Evolutionary conservation across 2,888 invertebrate genomes (phyloP).

Genomic region (Willowsia nigromaculata): DNA sequence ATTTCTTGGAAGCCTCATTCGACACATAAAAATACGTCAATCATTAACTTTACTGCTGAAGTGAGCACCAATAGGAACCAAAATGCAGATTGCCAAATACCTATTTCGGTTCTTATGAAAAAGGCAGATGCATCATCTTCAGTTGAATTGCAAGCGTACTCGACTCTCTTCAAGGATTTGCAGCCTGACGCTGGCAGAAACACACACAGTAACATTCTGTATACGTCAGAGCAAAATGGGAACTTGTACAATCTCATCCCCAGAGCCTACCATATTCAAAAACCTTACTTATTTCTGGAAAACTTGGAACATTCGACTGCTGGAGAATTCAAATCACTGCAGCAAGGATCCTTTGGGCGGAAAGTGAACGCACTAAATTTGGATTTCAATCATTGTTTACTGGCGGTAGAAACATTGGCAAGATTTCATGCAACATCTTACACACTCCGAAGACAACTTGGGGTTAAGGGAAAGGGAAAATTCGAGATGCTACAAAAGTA

Average conservation of each 20-base stretch:
- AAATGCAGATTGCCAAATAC: not conserved
- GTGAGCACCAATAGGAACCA: not conserved
- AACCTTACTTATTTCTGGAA: slow-evolving; percentile 53
- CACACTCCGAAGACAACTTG: slow-evolving; percentile 52
- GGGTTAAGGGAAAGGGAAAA: slow-evolving; percentile 47
- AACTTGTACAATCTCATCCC: slow-evolving; percentile 27
- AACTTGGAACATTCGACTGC: slow-evolving; percentile 18
- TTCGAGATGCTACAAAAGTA: slow-evolving; percentile 64
- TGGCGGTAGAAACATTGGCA: slow-evolving; percentile 68
- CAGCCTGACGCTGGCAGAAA: not conserved
- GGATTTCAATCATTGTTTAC: slow-evolving; percentile 70
- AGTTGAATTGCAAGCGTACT: slow-evolving; percentile 38
- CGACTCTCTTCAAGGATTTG: slow-evolving; percentile 45
- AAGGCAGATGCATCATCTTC: not conserved
- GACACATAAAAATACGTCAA: not conserved
- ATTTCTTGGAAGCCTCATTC: not conserved
- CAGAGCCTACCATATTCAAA: slow-evolving; percentile 13
- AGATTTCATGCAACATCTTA: slow-evolving; percentile 71
- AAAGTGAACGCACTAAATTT: not conserved
- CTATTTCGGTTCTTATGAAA: slow-evolving; percentile 24
- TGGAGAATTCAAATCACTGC: not conserved
- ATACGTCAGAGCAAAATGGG: not conserved
- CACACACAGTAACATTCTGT: not conserved
- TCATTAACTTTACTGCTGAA: not conserved
- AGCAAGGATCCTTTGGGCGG: not conserved